Evolutionary conservation across 2,888 invertebrate species (phyloP), one percentile per base, ranked within the genome.

Genomic region (Carterocephalus palaemon): DNA sequence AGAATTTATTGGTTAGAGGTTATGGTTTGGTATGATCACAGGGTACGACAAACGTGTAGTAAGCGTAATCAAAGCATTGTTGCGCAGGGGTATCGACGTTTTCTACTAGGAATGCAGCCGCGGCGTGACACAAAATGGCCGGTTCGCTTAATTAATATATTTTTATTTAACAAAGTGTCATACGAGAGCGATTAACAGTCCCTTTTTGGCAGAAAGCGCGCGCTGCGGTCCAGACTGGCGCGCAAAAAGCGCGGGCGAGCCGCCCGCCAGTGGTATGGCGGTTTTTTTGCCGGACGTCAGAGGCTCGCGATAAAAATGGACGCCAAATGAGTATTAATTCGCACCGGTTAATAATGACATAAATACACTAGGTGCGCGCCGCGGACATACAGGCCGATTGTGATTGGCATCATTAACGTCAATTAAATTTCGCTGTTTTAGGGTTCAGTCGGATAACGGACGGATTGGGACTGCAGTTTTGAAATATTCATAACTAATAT

Each of bases 271-370:
- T 53, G 65, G 69, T 63, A 67, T 65, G 71, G 62, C 59, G 54
- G 57, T 51, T 67, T 80, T 76, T 72, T 81, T 84, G 71, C 60
- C 38, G 28, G 59, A 63, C 65, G 64, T 66, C 69, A 67, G 74
- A 67, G 69, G 69, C 73, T 67, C 66, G 76, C 70, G 73, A 71
- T 74, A 75, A 81, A 83, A 81, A 76, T 75, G 78, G 70, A 71
- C 76, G 66, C 74, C 73, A 81, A 84, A 86, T 82, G 83, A 82
- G 83, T 79, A 85, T 85, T 86, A 84, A 85, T 85, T 85, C 80
- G 71, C 81, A 69, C 77, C 73, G 72, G 81, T 82, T 86, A 86
- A 86, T 86, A 85, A 85, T 86, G 86, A 86, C 86, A 86, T 85
- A 86, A 86, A 85, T 85, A 85, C 75, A 65, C 73, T 79, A 76